Percentiles rank a stretch among this genome's conserved stretches.
phyloP scores from a whole-genome alignment of 2,888 invertebrate genomes.

The Hirtodrosophila duncani region DNA sequence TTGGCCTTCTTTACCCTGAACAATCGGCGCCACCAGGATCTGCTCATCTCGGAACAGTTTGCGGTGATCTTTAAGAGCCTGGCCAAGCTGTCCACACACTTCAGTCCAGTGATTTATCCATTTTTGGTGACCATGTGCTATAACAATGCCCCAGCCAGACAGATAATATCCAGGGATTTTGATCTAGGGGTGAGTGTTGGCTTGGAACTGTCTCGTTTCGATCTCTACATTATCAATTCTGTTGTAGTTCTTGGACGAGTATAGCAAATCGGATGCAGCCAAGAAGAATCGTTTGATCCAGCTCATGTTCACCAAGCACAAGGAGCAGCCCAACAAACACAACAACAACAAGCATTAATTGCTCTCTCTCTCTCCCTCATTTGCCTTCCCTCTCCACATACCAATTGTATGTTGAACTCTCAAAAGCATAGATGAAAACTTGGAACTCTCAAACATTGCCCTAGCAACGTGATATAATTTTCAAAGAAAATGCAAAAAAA shows the following conservation, averaged over 20 bases:
- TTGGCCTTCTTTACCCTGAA: conserved; percentile 78
- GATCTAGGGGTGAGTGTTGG: conserved; percentile 74
- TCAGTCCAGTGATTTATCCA: conserved; percentile 77
- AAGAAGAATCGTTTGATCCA: conserved; percentile 76
- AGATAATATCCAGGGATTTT: conserved; percentile 76
- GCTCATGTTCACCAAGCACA: conserved; percentile 38
- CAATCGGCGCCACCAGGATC: conserved; percentile 77
- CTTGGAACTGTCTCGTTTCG: neutral
- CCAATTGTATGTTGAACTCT: too few relatives aligned
- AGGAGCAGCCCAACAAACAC: conserved; percentile 5
- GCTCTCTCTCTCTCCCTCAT: too few relatives aligned
- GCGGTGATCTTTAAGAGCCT: conserved; percentile 77
- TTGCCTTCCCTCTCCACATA: too few relatives aligned
- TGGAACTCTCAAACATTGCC: conserved; percentile 24
- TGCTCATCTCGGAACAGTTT: conserved; percentile 76
- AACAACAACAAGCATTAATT: conserved; percentile 19
- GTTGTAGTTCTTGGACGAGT: conserved; percentile 76
- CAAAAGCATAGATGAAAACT: too few relatives aligned
- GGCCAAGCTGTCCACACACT: conserved; percentile 76
- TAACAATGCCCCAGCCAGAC: conserved; percentile 76
- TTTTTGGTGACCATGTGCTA: conserved; percentile 77
- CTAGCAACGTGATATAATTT: conserved; percentile 64
- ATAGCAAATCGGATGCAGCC: conserved; percentile 76
- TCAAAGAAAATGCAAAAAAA: conserved; percentile 58
- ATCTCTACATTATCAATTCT: neutral